Evolutionary conservation across 2,888 invertebrate genomes (phyloP).

Genomic region (Embidobia sp.): DNA sequence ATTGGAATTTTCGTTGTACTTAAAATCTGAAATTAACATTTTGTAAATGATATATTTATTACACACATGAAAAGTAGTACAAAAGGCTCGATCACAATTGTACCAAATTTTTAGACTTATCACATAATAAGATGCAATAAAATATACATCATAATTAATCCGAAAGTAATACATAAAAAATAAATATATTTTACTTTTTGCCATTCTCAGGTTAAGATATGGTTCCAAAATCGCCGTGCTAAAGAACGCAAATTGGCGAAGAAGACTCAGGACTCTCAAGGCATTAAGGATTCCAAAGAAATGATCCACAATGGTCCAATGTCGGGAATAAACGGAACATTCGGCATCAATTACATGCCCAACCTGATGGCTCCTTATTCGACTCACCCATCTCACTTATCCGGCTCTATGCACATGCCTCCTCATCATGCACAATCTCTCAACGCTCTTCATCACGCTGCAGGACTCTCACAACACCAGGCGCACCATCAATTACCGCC

Average conservation of each 20-base stretch:
- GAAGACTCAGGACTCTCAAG: conserved; percentile 86
- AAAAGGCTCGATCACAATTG: too few species aligned
- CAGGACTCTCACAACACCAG: conserved; percentile 28
- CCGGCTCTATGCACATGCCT: conserved; percentile 30
- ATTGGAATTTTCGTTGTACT: too few species aligned
- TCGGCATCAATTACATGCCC: conserved; percentile 20
- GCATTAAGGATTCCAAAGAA: conserved; percentile 41
- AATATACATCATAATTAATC: too few species aligned
- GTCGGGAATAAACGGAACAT: conserved; percentile 7
- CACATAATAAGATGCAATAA: too few species aligned
- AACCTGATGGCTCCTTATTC: conserved; percentile 29
- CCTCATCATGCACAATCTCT: conserved; percentile 10
- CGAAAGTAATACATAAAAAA: too few species aligned
- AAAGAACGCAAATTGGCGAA: conserved; percentile 95
- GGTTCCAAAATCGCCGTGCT: conserved; percentile 96
- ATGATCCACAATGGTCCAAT: conserved; percentile 16
- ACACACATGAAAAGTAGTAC: too few species aligned
- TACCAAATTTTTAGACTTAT: too few species aligned
- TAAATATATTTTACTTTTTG: too few species aligned
- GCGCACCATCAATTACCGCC: conserved; percentile 6
- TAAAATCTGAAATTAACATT: too few species aligned
- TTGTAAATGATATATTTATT: too few species aligned
- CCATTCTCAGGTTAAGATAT: conserved; percentile 85
- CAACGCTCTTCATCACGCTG: conserved; percentile 23
- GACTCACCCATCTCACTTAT: conserved; percentile 10